A percentile compares a stretch with the other conserved stretches of the same genome.
Conservation (phyloP, 1,140 invertebrate genomes). For the Platorchestia sp. region DNA sequence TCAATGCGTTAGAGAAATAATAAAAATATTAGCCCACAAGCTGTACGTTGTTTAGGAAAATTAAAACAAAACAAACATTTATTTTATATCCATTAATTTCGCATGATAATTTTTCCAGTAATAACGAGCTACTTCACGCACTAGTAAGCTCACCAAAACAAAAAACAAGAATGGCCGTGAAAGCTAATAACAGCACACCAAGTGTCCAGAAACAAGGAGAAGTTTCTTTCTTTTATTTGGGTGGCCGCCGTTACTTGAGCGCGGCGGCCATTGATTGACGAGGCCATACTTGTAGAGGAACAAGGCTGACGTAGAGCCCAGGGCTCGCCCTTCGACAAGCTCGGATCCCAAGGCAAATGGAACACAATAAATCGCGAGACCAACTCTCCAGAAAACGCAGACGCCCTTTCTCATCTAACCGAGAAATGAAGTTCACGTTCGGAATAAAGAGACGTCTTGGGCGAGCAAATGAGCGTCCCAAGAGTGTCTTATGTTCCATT, state of each 20-base stretch:
- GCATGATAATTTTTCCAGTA: no score
- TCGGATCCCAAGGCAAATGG: constrained; percentile 52
- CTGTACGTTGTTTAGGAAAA: no score
- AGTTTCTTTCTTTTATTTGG: constrained; percentile 1
- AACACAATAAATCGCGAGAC: constrained; percentile 54
- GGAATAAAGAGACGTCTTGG: constrained; percentile 43
- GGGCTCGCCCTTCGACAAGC: constrained; percentile 50
- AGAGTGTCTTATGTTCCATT: constrained; percentile 23
- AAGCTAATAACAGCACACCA: neutral
- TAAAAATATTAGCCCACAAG: no score
- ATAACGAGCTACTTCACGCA: neutral
- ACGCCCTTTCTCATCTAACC: constrained; percentile 55
- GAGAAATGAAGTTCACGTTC: constrained; percentile 54
- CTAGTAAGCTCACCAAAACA: neutral
- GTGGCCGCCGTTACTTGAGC: neutral
- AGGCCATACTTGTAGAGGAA: constrained; percentile 46
- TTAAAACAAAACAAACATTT: no score
- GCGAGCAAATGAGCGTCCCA: constrained; percentile 39
- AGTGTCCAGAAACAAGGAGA: neutral
- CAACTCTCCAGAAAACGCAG: constrained; percentile 55
- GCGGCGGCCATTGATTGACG: constrained; percentile 40
- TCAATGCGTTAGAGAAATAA: no score
- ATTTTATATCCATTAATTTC: no score
- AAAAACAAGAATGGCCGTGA: neutral
- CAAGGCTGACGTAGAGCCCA: constrained; percentile 45